These are phyloP conservation scores for Globicephala melas DNA, from an alignment of 2,113 vertebrate genomes.

Conservation along the genomic window DNA sequence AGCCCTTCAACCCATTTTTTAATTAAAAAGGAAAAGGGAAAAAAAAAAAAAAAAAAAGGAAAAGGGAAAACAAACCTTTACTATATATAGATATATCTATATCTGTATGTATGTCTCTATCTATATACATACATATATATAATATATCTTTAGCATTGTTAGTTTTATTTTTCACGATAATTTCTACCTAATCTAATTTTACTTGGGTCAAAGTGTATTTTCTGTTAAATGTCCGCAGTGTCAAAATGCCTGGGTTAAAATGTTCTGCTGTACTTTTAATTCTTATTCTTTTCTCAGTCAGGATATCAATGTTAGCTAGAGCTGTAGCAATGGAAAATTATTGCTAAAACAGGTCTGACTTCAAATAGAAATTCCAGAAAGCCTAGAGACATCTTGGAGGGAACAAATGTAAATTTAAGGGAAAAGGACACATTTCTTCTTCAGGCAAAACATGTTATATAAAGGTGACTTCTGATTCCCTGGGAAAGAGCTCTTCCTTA, in stretches of 20 bases:
- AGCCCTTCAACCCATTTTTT: background rate
- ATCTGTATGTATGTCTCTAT: background rate
- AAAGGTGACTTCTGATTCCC: background rate
- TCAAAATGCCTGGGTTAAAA: conserved; percentile 24
- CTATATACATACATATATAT: background rate
- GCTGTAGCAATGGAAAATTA: background rate
- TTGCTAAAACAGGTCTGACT: conserved; percentile 9
- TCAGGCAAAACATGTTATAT: background rate
- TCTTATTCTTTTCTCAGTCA: background rate
- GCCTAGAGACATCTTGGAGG: background rate
- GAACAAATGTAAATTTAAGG: conserved; percentile 5
- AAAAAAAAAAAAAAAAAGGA: background rate
- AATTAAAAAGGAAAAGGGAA: background rate
- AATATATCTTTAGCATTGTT: background rate
- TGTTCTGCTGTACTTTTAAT: conserved; percentile 18
- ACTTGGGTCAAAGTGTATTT: background rate
- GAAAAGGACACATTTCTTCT: background rate
- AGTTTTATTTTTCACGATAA: background rate
- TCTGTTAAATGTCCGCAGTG: background rate
- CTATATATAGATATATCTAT: background rate
- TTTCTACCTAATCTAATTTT: conserved; percentile 14
- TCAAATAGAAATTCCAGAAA: background rate
- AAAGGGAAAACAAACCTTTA: background rate
- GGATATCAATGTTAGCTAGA: background rate
- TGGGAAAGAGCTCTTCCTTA: background rate